A percentile compares a stretch with the other conserved stretches of the same genome.
phyloP scores from a whole-genome alignment of 1,140 invertebrate species.

The Drosophila repletoides region DNA sequence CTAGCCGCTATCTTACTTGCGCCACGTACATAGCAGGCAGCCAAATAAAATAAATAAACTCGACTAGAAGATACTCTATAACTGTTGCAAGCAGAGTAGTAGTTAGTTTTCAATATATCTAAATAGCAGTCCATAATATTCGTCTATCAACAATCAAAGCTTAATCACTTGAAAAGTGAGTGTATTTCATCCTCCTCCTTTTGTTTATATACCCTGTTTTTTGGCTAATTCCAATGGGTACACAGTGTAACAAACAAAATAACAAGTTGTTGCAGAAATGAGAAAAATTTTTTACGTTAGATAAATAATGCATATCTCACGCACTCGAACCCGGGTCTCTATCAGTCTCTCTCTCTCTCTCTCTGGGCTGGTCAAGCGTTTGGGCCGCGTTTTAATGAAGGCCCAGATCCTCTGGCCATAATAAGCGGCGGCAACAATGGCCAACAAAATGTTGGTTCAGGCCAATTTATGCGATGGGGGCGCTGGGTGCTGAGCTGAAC shows the following conservation, averaged over 20 bases:
- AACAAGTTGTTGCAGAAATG: slow-evolving; percentile 32
- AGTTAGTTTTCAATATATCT: no score
- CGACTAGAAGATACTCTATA: no score
- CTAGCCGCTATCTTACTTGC: background rate
- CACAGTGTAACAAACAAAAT: no score
- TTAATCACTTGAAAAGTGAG: no score
- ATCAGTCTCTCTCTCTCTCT: background rate
- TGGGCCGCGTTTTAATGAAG: slow-evolving; percentile 62
- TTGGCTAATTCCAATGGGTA: no score
- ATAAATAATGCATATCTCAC: slow-evolving; percentile 82
- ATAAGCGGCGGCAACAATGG: slow-evolving; percentile 70
- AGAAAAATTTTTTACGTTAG: slow-evolving; percentile 62
- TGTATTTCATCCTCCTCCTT: no score
- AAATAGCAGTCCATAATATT: no score
- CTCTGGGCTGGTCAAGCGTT: slow-evolving; percentile 34
- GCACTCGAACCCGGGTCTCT: slow-evolving; percentile 59
- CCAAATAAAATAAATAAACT: no score
- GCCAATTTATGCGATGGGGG: slow-evolving; percentile 71
- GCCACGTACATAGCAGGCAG: slow-evolving; percentile 63
- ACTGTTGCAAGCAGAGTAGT: no score
- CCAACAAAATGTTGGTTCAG: slow-evolving; percentile 22
- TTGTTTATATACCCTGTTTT: no score
- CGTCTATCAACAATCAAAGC: no score
- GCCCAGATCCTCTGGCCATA: slow-evolving; percentile 70
- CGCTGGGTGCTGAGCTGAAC: no score